Conservation (phyloP, 2,888 invertebrate genomes). For the Oscheius sp. region DNA sequence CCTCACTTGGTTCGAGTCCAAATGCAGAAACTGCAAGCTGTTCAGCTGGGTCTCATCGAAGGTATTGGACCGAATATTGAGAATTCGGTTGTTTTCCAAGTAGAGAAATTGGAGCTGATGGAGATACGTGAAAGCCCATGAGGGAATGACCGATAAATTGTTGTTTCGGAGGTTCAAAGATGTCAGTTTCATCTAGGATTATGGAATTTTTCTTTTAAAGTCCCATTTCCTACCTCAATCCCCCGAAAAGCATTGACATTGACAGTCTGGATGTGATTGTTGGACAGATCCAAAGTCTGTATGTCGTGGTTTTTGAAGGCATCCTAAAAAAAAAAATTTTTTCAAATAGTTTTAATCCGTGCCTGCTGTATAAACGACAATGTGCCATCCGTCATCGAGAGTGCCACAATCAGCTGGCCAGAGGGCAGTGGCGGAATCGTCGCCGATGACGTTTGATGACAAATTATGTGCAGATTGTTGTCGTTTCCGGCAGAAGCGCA, state of each 20-base stretch:
- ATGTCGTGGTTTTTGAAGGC: slow-evolving; percentile 68
- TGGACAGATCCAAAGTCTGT: slow-evolving; percentile 65
- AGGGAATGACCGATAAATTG: slow-evolving; percentile 64
- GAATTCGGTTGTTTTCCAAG: slow-evolving; percentile 68
- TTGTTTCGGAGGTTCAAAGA: slow-evolving; percentile 66
- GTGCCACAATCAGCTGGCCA: slow-evolving; percentile 49
- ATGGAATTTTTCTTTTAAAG: neutral
- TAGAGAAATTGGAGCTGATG: slow-evolving; percentile 69
- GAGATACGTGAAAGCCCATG: slow-evolving; percentile 68
- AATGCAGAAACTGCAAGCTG: slow-evolving; percentile 69
- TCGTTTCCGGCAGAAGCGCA: slow-evolving; percentile 52
- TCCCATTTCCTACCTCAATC: slow-evolving; percentile 60
- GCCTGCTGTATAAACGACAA: slow-evolving; percentile 54
- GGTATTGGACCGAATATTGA: slow-evolving; percentile 54
- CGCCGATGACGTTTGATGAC: slow-evolving; percentile 52
- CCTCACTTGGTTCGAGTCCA: slow-evolving; percentile 69
- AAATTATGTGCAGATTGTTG: slow-evolving; percentile 53
- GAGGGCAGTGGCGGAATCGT: slow-evolving; percentile 54
- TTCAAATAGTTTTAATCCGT: neutral
- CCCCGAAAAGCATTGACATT: slow-evolving; percentile 73
- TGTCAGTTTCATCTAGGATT: slow-evolving; percentile 58
- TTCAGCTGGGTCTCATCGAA: slow-evolving; percentile 69
- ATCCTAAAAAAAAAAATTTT: slow-evolving; percentile 61
- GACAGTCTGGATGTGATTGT: slow-evolving; percentile 70
- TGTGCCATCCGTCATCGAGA: slow-evolving; percentile 61